Conservation (phyloP, 2,888 invertebrate genomes). For the Athrips mouffetella region DNA sequence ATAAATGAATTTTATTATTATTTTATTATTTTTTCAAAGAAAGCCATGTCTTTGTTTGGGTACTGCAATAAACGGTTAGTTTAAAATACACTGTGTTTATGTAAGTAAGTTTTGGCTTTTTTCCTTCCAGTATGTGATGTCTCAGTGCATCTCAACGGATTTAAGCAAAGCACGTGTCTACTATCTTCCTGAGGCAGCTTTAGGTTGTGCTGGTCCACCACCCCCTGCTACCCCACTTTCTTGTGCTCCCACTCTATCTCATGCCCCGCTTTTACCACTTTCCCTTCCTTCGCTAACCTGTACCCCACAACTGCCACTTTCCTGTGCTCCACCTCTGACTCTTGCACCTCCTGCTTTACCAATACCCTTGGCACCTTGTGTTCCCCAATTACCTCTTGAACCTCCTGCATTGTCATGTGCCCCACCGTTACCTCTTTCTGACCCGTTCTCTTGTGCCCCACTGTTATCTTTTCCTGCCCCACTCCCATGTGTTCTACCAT, state of each 20-base stretch:
- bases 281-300: background rate
- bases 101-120: background rate
- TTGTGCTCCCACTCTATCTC: background rate
- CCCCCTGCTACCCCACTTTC: background rate
- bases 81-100: too few species aligned
- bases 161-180: background rate
- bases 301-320: background rate
- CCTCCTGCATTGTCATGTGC: background rate
- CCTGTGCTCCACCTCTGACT: background rate
- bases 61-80: too few species aligned
- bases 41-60: too few species aligned
- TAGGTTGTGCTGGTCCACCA: background rate
- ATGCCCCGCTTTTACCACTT: background rate
- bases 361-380: too few species aligned
- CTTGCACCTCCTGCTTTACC: background rate
- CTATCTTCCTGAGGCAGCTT: background rate
- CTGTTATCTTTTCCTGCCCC: background rate
- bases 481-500: background rate
- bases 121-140: slow-evolving; percentile 1
- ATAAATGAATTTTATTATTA: too few species aligned
- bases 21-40: too few species aligned
- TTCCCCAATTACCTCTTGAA: background rate
- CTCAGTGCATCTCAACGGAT: background rate
- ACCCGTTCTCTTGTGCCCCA: background rate
- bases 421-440: background rate